Conservation (phyloP, 2,113 vertebrate species). For the Myotis lucifugus region DNA sequence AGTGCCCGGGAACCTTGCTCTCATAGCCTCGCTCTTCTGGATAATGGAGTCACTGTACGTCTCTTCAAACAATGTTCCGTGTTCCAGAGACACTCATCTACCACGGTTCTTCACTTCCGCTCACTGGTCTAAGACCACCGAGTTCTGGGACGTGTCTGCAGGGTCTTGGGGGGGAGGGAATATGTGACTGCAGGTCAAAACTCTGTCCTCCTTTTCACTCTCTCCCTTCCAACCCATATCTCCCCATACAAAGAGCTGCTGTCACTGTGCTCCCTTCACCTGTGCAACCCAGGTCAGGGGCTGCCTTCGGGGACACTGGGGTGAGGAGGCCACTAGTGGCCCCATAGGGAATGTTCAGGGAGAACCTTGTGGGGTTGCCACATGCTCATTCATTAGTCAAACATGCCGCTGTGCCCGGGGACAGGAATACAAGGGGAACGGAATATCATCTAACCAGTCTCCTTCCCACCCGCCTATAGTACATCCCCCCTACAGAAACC, state of each 20-base stretch:
- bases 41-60: background rate
- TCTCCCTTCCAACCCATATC: background rate
- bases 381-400: background rate
- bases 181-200: background rate
- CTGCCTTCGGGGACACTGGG: background rate
- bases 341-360: background rate
- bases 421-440: too few species aligned
- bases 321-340: background rate
- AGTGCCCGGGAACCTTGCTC: background rate
- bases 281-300: background rate
- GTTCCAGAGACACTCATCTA: background rate
- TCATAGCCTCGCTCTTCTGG: background rate
- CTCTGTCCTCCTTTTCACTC: background rate
- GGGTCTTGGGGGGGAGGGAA: background rate
- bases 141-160: background rate
- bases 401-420: background rate
- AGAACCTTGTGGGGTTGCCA: background rate
- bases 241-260: background rate
- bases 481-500: background rate
- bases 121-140: background rate
- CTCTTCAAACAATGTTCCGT: background rate
- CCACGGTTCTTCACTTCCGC: background rate
- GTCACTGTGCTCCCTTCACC: background rate
- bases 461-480: too few species aligned
- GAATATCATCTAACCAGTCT: background rate